Evolutionary conservation across 2,888 invertebrate species (phyloP).

Genomic region (Gryllus longicercus): DNA sequence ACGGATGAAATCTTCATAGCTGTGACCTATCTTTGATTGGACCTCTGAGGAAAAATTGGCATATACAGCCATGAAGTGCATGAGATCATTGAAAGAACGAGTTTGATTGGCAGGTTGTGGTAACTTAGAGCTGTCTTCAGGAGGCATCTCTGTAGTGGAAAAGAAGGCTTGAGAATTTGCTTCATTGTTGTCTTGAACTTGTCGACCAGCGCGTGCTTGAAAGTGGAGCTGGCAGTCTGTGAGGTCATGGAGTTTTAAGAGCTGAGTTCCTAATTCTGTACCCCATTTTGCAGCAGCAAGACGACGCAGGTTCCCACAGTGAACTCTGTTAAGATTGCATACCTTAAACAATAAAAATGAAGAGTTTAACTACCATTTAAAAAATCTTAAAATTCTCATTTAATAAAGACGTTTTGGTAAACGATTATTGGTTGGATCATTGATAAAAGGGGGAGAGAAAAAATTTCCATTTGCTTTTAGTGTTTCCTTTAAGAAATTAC

Average conservation of each 20-base stretch:
- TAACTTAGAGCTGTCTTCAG: neutral
- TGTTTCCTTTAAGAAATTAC: no score
- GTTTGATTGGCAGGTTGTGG: conserved; percentile 32
- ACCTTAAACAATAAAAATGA: conserved; percentile 31
- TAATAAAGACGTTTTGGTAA: neutral
- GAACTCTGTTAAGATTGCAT: conserved; percentile 37
- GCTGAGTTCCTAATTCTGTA: conserved; percentile 28
- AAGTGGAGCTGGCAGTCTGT: conserved; percentile 29
- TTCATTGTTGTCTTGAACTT: neutral
- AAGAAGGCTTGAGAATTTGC: neutral
- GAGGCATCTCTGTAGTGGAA: neutral
- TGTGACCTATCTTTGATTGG: conserved; percentile 33
- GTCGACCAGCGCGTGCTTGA: neutral
- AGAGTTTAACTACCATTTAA: neutral
- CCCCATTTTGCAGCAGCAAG: conserved; percentile 30
- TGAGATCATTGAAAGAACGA: conserved; percentile 36
- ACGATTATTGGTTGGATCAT: no score
- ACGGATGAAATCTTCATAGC: conserved; percentile 32
- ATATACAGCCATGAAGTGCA: conserved; percentile 37
- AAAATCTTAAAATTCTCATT: neutral
- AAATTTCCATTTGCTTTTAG: no score
- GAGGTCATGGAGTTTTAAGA: conserved; percentile 29
- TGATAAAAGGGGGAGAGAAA: no score
- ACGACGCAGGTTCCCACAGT: conserved; percentile 34
- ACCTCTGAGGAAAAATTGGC: conserved; percentile 33